Evolutionary conservation across 2,797 vertebrate genomes (phyloP).

Genomic region (Iguana delicatissima): DNA sequence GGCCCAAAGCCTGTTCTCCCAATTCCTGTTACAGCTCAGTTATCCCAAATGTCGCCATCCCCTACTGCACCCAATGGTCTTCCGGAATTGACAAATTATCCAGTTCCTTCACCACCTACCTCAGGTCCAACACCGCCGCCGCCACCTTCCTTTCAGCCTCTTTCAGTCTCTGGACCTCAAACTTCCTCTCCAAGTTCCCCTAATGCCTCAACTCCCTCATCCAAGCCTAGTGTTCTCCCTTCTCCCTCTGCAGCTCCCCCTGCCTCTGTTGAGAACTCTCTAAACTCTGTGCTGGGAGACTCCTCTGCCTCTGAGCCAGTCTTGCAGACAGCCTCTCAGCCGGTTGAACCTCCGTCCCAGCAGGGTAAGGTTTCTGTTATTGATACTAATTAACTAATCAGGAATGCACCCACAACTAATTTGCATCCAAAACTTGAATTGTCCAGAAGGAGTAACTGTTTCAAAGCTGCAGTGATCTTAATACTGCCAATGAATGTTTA

Average conservation of each 20-base stretch:
- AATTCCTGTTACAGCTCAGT: slow-evolving; percentile 85
- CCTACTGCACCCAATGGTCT: slow-evolving; percentile 86
- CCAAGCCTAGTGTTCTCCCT: slow-evolving; percentile 97
- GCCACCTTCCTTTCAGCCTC: slow-evolving; percentile 80
- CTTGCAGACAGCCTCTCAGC: slow-evolving; percentile 87
- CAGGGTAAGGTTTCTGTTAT: slow-evolving; percentile 92
- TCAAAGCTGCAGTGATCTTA: slow-evolving; percentile 51
- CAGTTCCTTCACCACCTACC: slow-evolving; percentile 81
- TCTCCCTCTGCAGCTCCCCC: slow-evolving; percentile 97
- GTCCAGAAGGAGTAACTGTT: slow-evolving; percentile 52
- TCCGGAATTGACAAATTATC: slow-evolving; percentile 83
- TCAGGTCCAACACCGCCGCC: slow-evolving; percentile 82
- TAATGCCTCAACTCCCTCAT: slow-evolving; percentile 90
- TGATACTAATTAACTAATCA: slow-evolving; percentile 81
- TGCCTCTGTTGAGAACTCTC: slow-evolving; percentile 90
- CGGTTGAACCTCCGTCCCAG: slow-evolving; percentile 85
- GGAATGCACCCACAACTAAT: slow-evolving; percentile 58
- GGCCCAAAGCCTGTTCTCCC: slow-evolving; percentile 92
- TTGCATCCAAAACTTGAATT: slow-evolving; percentile 21
- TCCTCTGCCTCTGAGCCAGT: slow-evolving; percentile 88
- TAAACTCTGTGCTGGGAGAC: slow-evolving; percentile 91
- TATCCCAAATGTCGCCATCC: slow-evolving; percentile 87
- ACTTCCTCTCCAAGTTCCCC: slow-evolving; percentile 83
- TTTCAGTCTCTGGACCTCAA: slow-evolving; percentile 81
- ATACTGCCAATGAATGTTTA: slow-evolving; percentile 29